These are phyloP conservation scores for Meteorus sp. DNA, from an alignment of 1,140 invertebrate genomes.

Conservation along the genomic window DNA sequence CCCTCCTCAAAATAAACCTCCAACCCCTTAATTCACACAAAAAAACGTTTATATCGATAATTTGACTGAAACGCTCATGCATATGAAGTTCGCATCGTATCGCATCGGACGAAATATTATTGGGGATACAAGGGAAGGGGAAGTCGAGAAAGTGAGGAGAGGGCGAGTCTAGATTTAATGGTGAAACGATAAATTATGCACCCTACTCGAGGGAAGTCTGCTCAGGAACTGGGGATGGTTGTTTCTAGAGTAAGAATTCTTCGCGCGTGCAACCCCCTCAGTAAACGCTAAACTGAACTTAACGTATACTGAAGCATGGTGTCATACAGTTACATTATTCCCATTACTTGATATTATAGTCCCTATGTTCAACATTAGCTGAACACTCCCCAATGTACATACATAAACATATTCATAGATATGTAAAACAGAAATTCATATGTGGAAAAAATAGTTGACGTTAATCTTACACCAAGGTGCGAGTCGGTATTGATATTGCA, in stretches of 20 bases:
- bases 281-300: slow-evolving; percentile 42
- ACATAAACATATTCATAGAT: no score
- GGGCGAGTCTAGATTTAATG: no score
- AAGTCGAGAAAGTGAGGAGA: no score
- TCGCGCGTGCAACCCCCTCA: slow-evolving; percentile 27
- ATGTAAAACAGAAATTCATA: no score
- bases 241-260: slow-evolving; percentile 1
- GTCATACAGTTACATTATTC: slow-evolving; percentile 49
- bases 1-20: no score
- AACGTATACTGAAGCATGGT: slow-evolving; percentile 50
- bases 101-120: slow-evolving; percentile 32
- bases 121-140: no score
- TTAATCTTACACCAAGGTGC: no score
- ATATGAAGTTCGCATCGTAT: slow-evolving; percentile 43
- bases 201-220: slow-evolving; percentile 34
- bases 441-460: no score
- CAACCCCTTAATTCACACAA: no score
- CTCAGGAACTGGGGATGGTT: background rate
- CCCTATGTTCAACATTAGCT: slow-evolving; percentile 47
- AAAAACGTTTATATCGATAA: no score
- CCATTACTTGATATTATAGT: slow-evolving; percentile 48
- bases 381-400: slow-evolving; percentile 17
- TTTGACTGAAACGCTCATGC: slow-evolving; percentile 43
- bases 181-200: slow-evolving; percentile 52
- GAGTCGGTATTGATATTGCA: no score